Conservation (phyloP, 2,797 vertebrate genomes). For the Tapirus indicus region DNA sequence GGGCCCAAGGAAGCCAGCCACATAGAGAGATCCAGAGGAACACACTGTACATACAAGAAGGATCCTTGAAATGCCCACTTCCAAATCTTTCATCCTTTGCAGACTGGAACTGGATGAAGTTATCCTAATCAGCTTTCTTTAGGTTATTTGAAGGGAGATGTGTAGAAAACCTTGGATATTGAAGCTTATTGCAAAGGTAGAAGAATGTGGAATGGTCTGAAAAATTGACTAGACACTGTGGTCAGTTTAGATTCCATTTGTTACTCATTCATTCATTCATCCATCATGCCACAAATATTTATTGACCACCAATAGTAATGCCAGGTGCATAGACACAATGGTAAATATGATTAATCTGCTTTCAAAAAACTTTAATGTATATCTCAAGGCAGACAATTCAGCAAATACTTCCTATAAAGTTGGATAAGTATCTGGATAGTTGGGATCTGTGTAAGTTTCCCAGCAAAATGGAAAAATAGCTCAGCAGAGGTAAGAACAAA, state of each 20-base stretch:
- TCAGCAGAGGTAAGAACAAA: not conserved
- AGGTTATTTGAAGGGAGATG: not conserved
- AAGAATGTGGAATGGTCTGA: not conserved
- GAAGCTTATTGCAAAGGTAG: not conserved
- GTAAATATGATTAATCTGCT: not conserved
- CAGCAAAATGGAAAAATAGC: not conserved
- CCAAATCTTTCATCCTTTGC: not conserved
- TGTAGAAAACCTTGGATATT: not conserved
- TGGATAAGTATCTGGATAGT: not conserved
- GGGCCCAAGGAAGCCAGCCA: not conserved
- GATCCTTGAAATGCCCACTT: not conserved
- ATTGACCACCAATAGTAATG: not conserved
- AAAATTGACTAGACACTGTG: not conserved
- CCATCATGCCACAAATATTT: not conserved
- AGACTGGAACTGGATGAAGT: not conserved
- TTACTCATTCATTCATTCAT: not conserved
- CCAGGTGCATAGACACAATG: not conserved
- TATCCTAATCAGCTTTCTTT: not conserved
- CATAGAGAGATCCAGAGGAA: not conserved
- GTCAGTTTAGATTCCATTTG: not conserved
- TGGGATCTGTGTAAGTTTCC: not conserved
- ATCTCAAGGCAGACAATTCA: not conserved
- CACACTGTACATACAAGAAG: not conserved
- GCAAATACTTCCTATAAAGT: not conserved
- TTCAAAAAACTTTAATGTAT: constrained; percentile 13